Percentiles rank a stretch among this genome's conserved stretches.
These are phyloP conservation scores for Acomys russatus DNA, from an alignment of 2,797 vertebrate genomes.

Conservation along the genomic window DNA sequence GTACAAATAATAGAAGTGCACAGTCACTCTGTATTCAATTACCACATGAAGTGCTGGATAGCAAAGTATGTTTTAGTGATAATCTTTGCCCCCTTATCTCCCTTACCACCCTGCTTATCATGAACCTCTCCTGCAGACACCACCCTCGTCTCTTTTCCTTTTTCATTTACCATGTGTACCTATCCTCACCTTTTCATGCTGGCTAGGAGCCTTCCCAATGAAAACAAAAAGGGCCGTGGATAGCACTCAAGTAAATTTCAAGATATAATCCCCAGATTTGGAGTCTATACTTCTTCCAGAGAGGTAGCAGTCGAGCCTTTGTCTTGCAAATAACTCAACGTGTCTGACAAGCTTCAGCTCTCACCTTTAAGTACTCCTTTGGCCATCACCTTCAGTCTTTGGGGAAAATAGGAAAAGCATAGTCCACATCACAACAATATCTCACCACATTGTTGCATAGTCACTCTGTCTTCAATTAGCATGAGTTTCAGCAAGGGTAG, in stretches of 20 bases:
- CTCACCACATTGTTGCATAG: neutral
- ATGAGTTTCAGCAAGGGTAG: neutral
- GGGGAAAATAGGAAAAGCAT: neutral
- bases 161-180: neutral
- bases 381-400: neutral
- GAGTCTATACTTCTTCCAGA: neutral
- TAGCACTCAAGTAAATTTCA: neutral
- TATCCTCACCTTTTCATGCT: neutral
- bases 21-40: neutral
- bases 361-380: neutral
- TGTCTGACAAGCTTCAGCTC: neutral
- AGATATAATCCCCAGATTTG: neutral
- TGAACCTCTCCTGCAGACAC: neutral
- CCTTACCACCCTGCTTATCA: neutral
- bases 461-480: too few species aligned
- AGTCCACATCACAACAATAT: neutral
- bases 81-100: neutral
- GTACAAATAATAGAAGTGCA: neutral
- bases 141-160: neutral
- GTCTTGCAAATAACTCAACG: neutral
- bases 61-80: neutral
- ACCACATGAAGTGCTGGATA: neutral
- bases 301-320: neutral
- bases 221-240: neutral
- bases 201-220: neutral